Conservation (phyloP, 2,113 vertebrate species). For the Puma concolor region DNA sequence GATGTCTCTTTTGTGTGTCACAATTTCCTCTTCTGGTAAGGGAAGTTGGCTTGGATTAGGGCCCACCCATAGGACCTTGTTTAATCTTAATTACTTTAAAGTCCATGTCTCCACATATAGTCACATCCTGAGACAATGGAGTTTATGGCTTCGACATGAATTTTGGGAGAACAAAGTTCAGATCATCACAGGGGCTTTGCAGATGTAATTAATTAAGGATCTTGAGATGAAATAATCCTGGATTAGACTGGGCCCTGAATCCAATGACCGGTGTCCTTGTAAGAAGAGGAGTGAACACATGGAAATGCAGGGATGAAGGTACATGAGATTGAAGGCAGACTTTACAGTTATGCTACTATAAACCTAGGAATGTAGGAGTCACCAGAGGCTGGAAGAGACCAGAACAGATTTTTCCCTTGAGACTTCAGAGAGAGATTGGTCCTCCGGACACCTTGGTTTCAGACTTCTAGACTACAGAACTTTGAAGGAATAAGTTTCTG, state of each 20-base stretch:
- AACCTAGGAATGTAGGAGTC: background rate
- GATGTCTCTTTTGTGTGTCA: background rate
- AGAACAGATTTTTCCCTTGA: background rate
- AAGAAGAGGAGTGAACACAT: background rate
- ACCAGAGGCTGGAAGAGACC: background rate
- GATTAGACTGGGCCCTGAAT: background rate
- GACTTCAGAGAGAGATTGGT: background rate
- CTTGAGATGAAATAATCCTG: background rate
- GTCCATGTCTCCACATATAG: fast-evolving
- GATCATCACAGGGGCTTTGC: background rate
- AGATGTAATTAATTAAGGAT: background rate
- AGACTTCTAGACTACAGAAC: background rate
- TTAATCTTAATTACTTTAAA: background rate
- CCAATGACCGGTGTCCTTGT: background rate
- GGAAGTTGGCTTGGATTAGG: background rate
- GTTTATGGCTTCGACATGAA: background rate
- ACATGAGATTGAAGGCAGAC: background rate
- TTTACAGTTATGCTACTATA: background rate
- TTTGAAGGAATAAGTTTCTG: background rate
- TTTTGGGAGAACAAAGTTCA: background rate
- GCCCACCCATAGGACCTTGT: background rate
- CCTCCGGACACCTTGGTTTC: background rate
- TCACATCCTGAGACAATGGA: background rate
- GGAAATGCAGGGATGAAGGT: background rate
- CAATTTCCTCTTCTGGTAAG: background rate